phyloP scores from a whole-genome alignment of 2,797 vertebrate species.

The Malacoraja senta region DNA sequence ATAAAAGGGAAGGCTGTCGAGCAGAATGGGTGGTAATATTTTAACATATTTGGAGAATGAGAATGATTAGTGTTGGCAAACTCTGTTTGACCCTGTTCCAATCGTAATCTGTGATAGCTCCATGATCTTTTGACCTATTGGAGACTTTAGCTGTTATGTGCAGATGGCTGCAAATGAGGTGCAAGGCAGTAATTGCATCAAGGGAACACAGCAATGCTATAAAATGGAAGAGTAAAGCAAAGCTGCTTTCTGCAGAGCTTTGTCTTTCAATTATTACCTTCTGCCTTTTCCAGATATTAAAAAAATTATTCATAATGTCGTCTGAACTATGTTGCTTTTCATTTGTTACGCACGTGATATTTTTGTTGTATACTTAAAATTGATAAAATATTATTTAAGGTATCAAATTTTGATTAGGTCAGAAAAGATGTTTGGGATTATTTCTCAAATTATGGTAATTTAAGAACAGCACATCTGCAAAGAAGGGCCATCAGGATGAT shows the following conservation, averaged over 20 bases:
- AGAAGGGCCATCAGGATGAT: not conserved
- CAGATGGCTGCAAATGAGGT: constrained; percentile 9
- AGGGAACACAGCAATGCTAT: not conserved
- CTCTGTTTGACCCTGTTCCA: constrained; percentile 10
- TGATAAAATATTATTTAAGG: not conserved
- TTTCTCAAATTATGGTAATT: not conserved
- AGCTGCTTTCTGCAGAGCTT: not conserved
- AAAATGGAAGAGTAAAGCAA: constrained; percentile 2
- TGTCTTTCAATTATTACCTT: not conserved
- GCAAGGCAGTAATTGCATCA: not conserved
- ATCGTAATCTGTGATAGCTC: not conserved
- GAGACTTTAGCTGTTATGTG: not conserved
- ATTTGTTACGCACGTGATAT: not conserved
- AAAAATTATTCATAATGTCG: no score
- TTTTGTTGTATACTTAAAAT: not conserved
- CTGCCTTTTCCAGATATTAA: not conserved
- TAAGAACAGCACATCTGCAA: not conserved
- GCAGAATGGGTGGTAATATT: not conserved
- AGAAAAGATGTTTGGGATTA: not conserved
- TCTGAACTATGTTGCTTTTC: not conserved
- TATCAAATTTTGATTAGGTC: not conserved
- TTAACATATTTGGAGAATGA: constrained; percentile 6
- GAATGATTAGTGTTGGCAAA: not conserved
- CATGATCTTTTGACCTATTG: not conserved
- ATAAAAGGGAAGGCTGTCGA: not conserved